These are phyloP conservation scores for Sminthurinus aureus DNA, from an alignment of 2,888 invertebrate species.

Conservation along the genomic window DNA sequence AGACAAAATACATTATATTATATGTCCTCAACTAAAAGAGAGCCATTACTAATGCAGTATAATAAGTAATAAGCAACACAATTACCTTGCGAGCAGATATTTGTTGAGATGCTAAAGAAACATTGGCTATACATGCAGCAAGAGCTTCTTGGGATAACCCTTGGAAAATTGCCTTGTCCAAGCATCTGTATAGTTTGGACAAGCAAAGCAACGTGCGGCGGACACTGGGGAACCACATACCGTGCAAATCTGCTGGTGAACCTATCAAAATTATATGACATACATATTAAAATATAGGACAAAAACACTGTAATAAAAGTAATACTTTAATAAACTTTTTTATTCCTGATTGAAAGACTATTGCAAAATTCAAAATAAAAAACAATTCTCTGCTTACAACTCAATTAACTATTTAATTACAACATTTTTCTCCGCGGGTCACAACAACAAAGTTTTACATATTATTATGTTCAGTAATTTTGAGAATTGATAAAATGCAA, in stretches of 20 bases:
- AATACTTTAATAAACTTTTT: neutral
- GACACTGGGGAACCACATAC: slow-evolving; percentile 99
- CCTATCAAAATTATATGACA: slow-evolving; percentile 63
- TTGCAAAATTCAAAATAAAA: neutral
- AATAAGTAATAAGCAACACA: slow-evolving; percentile 19
- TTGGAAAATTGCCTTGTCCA: slow-evolving; percentile 95
- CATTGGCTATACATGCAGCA: slow-evolving; percentile 87
- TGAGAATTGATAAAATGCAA: too few species aligned
- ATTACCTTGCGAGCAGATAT: slow-evolving; percentile 77
- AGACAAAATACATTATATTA: too few species aligned
- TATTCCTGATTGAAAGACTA: slow-evolving; percentile 9
- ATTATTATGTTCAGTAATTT: neutral
- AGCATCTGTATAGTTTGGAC: slow-evolving; percentile 89
- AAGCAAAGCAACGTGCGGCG: slow-evolving; percentile 92
- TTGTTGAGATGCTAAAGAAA: slow-evolving; percentile 79
- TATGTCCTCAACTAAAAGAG: too few species aligned
- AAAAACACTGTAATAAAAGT: slow-evolving; percentile 12
- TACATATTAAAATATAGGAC: neutral
- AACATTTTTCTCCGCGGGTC: neutral
- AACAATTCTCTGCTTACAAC: too few species aligned
- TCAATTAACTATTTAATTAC: too few species aligned
- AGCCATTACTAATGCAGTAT: neutral
- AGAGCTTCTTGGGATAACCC: slow-evolving; percentile 96
- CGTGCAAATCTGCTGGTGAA: slow-evolving; percentile 95
- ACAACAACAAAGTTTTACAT: neutral